Percentiles rank a stretch among this genome's conserved stretches.
Evolutionary conservation across 2,113 vertebrate species (phyloP).

Genomic region (Sarotherodon lohbergeri): DNA sequence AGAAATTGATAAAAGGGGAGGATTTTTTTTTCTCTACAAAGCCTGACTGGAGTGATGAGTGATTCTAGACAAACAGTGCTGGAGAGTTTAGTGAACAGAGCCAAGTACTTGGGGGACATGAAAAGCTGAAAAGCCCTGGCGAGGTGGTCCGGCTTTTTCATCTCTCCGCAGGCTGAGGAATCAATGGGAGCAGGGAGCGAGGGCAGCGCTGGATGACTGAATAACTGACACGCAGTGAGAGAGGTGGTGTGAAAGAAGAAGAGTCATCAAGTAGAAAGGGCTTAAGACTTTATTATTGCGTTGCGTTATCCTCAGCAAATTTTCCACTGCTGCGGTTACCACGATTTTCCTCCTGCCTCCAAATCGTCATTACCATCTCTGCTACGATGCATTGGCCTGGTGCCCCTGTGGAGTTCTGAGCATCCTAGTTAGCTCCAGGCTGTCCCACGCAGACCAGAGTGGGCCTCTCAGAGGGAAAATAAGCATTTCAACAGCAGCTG

Average conservation of each 20-base stretch:
- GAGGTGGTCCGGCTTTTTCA: slow-evolving; percentile 43
- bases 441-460: neutral
- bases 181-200: slow-evolving; percentile 43
- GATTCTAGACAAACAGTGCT: slow-evolving; percentile 52
- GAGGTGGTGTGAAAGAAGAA: neutral
- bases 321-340: neutral
- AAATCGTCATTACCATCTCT: neutral
- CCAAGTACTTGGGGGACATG: slow-evolving; percentile 49
- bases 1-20: neutral
- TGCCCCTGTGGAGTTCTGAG: neutral
- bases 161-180: slow-evolving; percentile 23
- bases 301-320: neutral
- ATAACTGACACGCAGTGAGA: neutral
- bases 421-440: slow-evolving; percentile 3
- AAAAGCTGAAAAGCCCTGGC: slow-evolving; percentile 52
- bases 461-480: slow-evolving; percentile 50
- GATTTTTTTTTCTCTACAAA: neutral
- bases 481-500: slow-evolving; percentile 51
- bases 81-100: slow-evolving; percentile 55
- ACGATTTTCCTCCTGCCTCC: neutral
- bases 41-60: slow-evolving; percentile 12
- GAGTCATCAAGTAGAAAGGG: neutral
- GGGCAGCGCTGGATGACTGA: slow-evolving; percentile 27
- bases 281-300: neutral
- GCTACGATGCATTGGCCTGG: neutral